phyloP scores from a whole-genome alignment of 1,140 invertebrate genomes.

The Zeugodacus cucurbitae region DNA sequence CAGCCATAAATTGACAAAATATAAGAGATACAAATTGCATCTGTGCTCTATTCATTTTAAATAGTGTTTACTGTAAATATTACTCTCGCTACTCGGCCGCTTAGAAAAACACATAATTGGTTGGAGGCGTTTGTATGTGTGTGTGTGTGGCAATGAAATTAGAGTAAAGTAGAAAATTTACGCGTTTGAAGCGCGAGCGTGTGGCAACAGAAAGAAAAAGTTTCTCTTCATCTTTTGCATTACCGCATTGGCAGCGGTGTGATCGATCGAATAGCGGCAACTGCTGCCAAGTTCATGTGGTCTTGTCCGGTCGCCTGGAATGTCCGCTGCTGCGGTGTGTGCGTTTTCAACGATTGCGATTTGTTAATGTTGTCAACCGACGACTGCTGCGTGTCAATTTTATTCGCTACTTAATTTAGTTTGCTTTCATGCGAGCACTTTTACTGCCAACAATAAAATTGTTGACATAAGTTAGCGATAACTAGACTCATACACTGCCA shows the following conservation, averaged over 20 bases:
- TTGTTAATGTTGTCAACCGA: slow-evolving; percentile 4
- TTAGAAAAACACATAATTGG: background rate
- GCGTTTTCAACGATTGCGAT: background rate
- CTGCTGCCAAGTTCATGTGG: background rate
- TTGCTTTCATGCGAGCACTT: slow-evolving; percentile 11
- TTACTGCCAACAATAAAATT: slow-evolving; percentile 24
- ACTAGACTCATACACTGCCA: background rate
- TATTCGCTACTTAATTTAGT: slow-evolving; percentile 14
- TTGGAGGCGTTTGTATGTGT: background rate
- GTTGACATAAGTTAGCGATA: background rate
- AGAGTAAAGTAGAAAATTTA: slow-evolving; percentile 66
- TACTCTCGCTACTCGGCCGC: background rate
- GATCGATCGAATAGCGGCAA: background rate
- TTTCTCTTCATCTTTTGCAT: slow-evolving; percentile 53
- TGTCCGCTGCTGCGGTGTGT: background rate
- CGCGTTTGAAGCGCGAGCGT: slow-evolving; percentile 53
- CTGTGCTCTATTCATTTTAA: background rate
- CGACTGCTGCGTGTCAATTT: background rate
- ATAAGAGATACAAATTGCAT: too few species aligned
- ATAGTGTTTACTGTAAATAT: background rate
- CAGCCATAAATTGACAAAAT: too few species aligned
- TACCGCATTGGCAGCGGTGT: background rate
- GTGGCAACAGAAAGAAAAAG: slow-evolving; percentile 52
- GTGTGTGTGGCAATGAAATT: slow-evolving; percentile 52
- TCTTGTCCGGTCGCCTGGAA: background rate